Percentiles rank a stretch among this genome's conserved stretches.
These are phyloP conservation scores for Caenorhabditis latens DNA, from an alignment of 1,140 invertebrate species.

Conservation along the genomic window DNA sequence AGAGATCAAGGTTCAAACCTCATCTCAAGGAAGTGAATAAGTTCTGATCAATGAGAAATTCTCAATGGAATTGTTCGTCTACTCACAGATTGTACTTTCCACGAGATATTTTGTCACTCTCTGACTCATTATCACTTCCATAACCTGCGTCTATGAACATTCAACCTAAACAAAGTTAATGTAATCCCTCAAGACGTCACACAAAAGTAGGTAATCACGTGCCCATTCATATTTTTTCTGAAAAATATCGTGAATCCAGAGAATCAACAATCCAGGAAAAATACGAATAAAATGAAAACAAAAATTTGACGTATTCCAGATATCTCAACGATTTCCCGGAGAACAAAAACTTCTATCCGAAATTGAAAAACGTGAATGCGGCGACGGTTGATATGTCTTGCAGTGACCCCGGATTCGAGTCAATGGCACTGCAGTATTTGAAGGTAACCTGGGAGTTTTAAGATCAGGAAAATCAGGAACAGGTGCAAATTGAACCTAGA, in stretches of 20 bases:
- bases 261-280: not conserved
- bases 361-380: conserved; percentile 58
- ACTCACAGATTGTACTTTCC: no score
- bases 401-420: conserved; percentile 58
- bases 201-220: conserved; percentile 4
- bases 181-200: conserved; percentile 14
- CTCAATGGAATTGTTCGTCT: no score
- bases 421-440: conserved; percentile 49
- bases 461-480: not conserved
- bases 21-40: no score
- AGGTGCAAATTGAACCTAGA: not conserved
- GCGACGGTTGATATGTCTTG: conserved; percentile 22
- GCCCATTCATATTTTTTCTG: not conserved
- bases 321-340: conserved; percentile 59
- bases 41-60: no score
- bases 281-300: not conserved
- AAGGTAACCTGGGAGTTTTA: conserved; percentile 17
- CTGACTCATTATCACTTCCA: no score
- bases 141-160: no score
- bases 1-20: no score
- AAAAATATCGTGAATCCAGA: not conserved
- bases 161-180: no score
- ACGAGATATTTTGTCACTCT: no score
- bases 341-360: conserved; percentile 55
- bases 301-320: conserved; percentile 46